Conservation (phyloP, 2,888 invertebrate species). For the Temnothorax ravouxi region DNA sequence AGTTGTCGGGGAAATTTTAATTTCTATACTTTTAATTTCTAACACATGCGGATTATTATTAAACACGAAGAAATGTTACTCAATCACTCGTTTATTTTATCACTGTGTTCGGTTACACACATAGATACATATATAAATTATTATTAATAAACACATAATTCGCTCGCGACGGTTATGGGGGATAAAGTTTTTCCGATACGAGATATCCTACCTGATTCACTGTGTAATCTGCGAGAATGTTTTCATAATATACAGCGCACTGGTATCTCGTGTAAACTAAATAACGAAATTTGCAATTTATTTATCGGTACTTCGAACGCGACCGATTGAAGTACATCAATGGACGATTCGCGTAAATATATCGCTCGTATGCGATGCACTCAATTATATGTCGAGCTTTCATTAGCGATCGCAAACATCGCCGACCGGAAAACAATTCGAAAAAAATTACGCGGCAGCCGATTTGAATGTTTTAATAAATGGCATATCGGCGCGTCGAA, state of each 20-base stretch:
- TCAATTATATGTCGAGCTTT: constrained; percentile 58
- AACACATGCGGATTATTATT: neutral
- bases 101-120: neutral
- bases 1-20: neutral
- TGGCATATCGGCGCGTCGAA: constrained; percentile 5
- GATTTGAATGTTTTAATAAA: constrained; percentile 58
- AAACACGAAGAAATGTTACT: constrained; percentile 32
- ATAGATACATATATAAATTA: constrained; percentile 17
- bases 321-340: constrained; percentile 51
- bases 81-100: constrained; percentile 40
- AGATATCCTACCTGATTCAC: constrained; percentile 47
- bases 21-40: neutral
- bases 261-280: constrained; percentile 55
- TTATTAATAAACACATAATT: constrained; percentile 54
- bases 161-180: constrained; percentile 62
- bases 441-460: constrained; percentile 37
- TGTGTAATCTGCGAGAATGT: constrained; percentile 50
- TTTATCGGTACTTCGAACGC: constrained; percentile 51
- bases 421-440: constrained; percentile 32
- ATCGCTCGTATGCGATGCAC: constrained; percentile 33
- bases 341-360: constrained; percentile 54
- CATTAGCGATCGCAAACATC: constrained; percentile 58
- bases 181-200: constrained; percentile 66
- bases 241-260: constrained; percentile 36
- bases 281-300: constrained; percentile 60